Evolutionary conservation across 2,113 vertebrate species (phyloP), one percentile per base, ranked within the genome.

Genomic region (Leptobrachium leishanense): DNA sequence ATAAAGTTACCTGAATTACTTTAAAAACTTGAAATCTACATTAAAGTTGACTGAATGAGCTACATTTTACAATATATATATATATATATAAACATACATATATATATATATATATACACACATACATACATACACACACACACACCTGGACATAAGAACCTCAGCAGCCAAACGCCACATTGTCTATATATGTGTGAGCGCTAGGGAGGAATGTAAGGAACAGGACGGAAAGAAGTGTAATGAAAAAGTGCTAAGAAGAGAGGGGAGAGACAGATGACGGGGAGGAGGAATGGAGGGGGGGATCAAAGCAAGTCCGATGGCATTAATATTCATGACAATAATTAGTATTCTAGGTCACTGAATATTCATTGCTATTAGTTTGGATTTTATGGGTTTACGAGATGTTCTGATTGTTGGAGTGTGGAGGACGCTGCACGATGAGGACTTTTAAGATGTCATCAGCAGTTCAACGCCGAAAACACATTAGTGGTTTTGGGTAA

Each of bases 261-360:
- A 77, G 82, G 81, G 43, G 75, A 74, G 64, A 76, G 76, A 75
- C 46, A 43, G 73, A 75, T 8, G 82, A 85, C 82, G 82, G 80
- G 84, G 86, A 85, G 86, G 83, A 86, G 86, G 86, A 77, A 85
- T 85, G 85, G 67, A 83, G 86, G 83, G 86, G 88, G 91, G 88
- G 91, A 90, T 87, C 88, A 88, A 88, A 90, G 88, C 89, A 88
- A 92, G 93, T 94, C 95, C 95, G 92, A 96, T 93, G 89, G 63
- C 95, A 98, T 98, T 97, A 98, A 98, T 99, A 99, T 98, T 99
- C 96, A 98, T 98, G 95, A 96, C 93, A 90, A 94, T 98, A 98
- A 98, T 98, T 98, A 98, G 94, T 96, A 96, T 95, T 94, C 96
- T 93, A 96, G 95, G 95, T 97, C 95, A 95, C 96, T 98, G 96